Conservation (phyloP, 2,888 invertebrate genomes). For the Fissipunctia ypsillon region DNA sequence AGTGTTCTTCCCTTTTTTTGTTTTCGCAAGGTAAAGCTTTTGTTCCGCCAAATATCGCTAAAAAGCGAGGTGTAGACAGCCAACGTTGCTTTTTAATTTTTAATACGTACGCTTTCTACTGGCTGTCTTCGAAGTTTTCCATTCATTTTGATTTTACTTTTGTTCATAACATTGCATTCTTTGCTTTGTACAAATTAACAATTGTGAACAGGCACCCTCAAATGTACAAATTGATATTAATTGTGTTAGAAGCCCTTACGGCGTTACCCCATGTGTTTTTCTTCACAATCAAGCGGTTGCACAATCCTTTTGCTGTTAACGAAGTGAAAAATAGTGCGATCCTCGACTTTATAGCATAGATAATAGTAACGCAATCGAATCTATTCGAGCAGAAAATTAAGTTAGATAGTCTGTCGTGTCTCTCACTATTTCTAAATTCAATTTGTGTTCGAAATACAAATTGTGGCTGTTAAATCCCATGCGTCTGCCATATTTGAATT, state of each 20-base stretch:
- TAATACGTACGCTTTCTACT: slow-evolving; percentile 68
- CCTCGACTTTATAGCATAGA: slow-evolving; percentile 68
- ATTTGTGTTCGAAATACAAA: slow-evolving; percentile 85
- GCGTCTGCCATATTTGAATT: slow-evolving; percentile 83
- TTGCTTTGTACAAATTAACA: slow-evolving; percentile 66
- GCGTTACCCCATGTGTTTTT: slow-evolving; percentile 88
- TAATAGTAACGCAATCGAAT: slow-evolving; percentile 70
- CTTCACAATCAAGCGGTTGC: slow-evolving; percentile 85
- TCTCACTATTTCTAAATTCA: slow-evolving; percentile 84
- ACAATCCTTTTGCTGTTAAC: slow-evolving; percentile 72
- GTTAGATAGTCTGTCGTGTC: slow-evolving; percentile 76
- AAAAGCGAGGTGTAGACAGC: slow-evolving; percentile 72
- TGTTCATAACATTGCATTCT: slow-evolving; percentile 57
- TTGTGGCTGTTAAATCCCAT: slow-evolving; percentile 82
- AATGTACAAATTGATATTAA: slow-evolving; percentile 88
- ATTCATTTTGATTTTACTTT: slow-evolving; percentile 64
- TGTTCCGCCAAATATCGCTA: slow-evolving; percentile 74
- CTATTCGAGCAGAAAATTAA: slow-evolving; percentile 73
- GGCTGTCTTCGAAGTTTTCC: slow-evolving; percentile 51
- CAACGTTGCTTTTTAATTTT: slow-evolving; percentile 74
- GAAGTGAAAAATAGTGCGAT: slow-evolving; percentile 67
- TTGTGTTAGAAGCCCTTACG: slow-evolving; percentile 85
- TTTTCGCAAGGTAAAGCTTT: slow-evolving; percentile 68
- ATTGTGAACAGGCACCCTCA: slow-evolving; percentile 72
- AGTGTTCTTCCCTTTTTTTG: slow-evolving; percentile 68